Percentiles rank a stretch among this genome's conserved stretches.
phyloP scores from a whole-genome alignment of 2,888 invertebrate genomes.

The Acronicta leporina region DNA sequence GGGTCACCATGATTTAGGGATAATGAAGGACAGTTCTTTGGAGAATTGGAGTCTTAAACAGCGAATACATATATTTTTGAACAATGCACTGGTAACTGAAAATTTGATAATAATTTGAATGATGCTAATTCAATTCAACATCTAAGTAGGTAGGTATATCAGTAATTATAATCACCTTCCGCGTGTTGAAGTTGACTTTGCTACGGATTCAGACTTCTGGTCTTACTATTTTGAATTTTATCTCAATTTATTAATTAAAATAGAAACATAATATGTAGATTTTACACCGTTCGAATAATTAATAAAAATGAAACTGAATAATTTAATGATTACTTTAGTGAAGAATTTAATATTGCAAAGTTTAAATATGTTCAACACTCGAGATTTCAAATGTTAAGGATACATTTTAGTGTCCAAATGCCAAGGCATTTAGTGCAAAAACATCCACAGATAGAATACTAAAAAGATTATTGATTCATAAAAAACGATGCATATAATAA shows the following conservation, averaged over 20 bases:
- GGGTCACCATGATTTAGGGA: slow-evolving; percentile 33
- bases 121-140: too few relatives aligned
- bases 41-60: too few relatives aligned
- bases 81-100: too few relatives aligned
- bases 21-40: slow-evolving; percentile 17
- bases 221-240: slow-evolving; percentile 4
- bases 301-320: slow-evolving; percentile 26
- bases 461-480: slow-evolving; percentile 25
- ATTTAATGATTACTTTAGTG: slow-evolving; percentile 22
- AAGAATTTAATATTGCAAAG: slow-evolving; percentile 24
- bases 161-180: not conserved
- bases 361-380: slow-evolving; percentile 33
- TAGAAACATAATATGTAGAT: slow-evolving; percentile 24
- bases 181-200: not conserved
- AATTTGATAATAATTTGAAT: not conserved
- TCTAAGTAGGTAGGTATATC: too few relatives aligned
- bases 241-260: slow-evolving; percentile 11
- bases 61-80: too few relatives aligned
- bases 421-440: slow-evolving; percentile 50
- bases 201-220: not conserved
- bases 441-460: slow-evolving; percentile 13
- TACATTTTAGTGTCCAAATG: slow-evolving; percentile 46
- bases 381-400: slow-evolving; percentile 55
- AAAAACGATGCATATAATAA: slow-evolving; percentile 15
- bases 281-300: slow-evolving; percentile 29